Percentiles rank a stretch among this genome's conserved stretches.
Evolutionary conservation across 2,797 vertebrate species (phyloP).

Genomic region (Pipistrellus pygmaeus): DNA sequence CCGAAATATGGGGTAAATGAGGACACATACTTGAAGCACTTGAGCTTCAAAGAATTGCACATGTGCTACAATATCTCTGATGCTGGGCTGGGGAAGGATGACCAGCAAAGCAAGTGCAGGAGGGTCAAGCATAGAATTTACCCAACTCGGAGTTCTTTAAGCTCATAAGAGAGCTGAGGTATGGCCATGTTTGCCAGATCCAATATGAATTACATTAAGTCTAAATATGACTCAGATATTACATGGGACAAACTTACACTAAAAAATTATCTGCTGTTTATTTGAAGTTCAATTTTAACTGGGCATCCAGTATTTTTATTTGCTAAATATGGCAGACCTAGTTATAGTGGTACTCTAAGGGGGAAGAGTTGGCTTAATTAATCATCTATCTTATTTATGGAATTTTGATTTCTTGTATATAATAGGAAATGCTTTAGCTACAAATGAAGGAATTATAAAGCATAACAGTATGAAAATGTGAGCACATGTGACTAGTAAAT

Average conservation of each 20-base stretch:
- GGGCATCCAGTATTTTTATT: slow-evolving; percentile 14
- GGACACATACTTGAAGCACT: neutral
- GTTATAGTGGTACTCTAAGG: neutral
- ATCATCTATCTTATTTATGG: neutral
- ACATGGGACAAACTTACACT: neutral
- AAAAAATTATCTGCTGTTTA: neutral
- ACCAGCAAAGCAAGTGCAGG: neutral
- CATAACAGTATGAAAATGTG: slow-evolving; percentile 35
- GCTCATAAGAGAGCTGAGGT: neutral
- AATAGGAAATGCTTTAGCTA: slow-evolving; percentile 4
- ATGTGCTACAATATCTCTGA: neutral
- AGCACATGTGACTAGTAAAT: neutral
- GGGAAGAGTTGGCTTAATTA: neutral
- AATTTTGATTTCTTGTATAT: slow-evolving; percentile 29
- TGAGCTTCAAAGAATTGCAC: neutral
- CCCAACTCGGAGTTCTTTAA: neutral
- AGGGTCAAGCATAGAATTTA: neutral
- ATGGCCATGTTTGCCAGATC: neutral
- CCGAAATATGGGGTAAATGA: neutral
- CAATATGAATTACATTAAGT: neutral
- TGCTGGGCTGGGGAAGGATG: neutral
- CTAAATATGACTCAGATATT: neutral
- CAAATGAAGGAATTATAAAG: neutral
- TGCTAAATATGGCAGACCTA: neutral
- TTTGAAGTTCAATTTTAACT: slow-evolving; percentile 51